phyloP scores from a whole-genome alignment of 2,888 invertebrate genomes.

The Scaptomyza parva region DNA sequence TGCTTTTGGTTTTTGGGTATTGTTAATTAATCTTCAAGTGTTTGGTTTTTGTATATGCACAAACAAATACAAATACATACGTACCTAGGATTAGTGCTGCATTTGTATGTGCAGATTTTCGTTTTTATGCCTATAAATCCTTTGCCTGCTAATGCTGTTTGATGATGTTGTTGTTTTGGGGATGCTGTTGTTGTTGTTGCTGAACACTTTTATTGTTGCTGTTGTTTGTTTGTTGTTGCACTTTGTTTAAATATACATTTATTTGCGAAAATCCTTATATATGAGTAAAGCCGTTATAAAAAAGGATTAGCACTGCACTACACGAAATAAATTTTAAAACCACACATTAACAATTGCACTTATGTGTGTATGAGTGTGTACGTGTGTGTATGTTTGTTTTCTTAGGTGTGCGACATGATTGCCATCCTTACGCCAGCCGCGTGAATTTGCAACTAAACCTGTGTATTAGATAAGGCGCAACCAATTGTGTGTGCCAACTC shows the following conservation, averaged over 20 bases:
- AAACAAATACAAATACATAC: conserved; percentile 5
- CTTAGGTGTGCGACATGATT: conserved; percentile 20
- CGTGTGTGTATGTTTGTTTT: not conserved
- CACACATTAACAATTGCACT: conserved; percentile 18
- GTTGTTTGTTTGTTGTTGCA: conserved; percentile 34
- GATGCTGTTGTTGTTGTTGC: conserved; percentile 36
- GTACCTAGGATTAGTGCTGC: conserved; percentile 43
- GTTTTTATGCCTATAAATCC: conserved; percentile 27
- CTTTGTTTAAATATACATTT: conserved; percentile 27
- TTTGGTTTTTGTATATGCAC: conserved; percentile 7
- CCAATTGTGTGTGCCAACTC: conserved; percentile 25
- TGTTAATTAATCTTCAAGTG: conserved; percentile 18
- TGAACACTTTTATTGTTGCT: conserved; percentile 58
- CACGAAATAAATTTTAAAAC: conserved; percentile 26
- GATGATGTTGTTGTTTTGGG: conserved; percentile 26
- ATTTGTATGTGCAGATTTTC: conserved; percentile 25
- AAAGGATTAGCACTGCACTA: conserved; percentile 52
- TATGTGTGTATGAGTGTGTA: not conserved
- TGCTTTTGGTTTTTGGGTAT: conserved; percentile 5
- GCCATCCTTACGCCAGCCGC: conserved; percentile 35
- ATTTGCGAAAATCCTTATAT: conserved; percentile 53
- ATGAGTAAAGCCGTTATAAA: conserved; percentile 52
- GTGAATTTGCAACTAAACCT: conserved; percentile 64
- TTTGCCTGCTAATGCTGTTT: conserved; percentile 16
- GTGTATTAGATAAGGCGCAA: conserved; percentile 28